A percentile compares a stretch with the other conserved stretches of the same genome.
phyloP scores from a whole-genome alignment of 2,113 vertebrate genomes.

The Melanostigma gelatinosum region DNA sequence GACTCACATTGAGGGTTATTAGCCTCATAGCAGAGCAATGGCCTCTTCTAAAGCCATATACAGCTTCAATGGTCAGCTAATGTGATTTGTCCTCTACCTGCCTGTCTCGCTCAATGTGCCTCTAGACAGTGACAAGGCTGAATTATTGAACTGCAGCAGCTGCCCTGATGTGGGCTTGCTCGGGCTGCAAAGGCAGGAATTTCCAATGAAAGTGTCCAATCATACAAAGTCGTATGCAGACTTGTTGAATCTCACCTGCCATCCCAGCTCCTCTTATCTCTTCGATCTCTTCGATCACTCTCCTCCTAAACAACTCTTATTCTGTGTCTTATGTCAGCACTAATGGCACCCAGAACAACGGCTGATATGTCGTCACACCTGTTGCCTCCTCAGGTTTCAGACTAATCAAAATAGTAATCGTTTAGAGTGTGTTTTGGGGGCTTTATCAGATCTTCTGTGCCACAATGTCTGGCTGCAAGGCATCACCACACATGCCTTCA shows the following conservation, averaged over 20 bases:
- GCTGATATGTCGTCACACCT: neutral
- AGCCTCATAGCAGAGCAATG: conserved; percentile 42
- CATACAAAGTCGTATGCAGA: conserved; percentile 11
- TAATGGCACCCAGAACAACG: neutral
- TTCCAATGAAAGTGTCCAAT: conserved; percentile 58
- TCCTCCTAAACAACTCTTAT: neutral
- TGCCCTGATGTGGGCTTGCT: conserved; percentile 35
- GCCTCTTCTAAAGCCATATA: conserved; percentile 56
- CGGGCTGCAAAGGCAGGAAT: conserved; percentile 54
- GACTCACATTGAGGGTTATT: conserved; percentile 58
- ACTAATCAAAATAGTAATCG: neutral
- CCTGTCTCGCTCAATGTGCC: conserved; percentile 63
- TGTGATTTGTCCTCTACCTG: conserved; percentile 76
- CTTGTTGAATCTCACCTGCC: conserved; percentile 61
- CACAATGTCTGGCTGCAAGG: conserved; percentile 1
- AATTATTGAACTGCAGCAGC: conserved; percentile 75
- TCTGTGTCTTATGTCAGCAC: neutral
- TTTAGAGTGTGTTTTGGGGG: neutral
- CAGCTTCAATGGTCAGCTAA: conserved; percentile 73
- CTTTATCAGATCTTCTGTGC: conserved; percentile 14
- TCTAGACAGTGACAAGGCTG: conserved; percentile 72
- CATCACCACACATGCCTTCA: neutral
- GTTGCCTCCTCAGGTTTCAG: neutral
- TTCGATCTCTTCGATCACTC: neutral
- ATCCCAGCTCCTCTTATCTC: neutral